Percentiles rank a stretch among this genome's conserved stretches.
phyloP scores from a whole-genome alignment of 2,797 vertebrate species.

The Lates japonicus region DNA sequence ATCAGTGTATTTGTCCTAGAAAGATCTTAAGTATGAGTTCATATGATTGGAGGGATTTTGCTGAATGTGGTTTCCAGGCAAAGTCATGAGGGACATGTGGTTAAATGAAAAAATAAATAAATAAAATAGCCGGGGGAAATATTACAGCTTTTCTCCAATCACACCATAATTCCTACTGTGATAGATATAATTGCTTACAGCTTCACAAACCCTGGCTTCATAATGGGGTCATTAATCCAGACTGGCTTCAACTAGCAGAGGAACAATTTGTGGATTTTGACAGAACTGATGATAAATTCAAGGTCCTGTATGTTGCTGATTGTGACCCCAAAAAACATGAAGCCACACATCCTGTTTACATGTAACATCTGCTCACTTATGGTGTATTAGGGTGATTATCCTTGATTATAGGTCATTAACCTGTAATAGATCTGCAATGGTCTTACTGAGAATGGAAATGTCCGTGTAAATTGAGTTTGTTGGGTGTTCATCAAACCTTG shows the following conservation, averaged over 20 bases:
- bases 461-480: not conserved
- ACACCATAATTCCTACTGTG: slow-evolving; percentile 14
- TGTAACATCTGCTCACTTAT: slow-evolving; percentile 6
- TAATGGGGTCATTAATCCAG: not conserved
- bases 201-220: not conserved
- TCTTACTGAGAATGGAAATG: not conserved
- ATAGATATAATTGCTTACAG: slow-evolving; percentile 11
- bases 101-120: not conserved
- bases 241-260: not conserved
- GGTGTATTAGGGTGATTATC: not conserved
- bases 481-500: too few species aligned
- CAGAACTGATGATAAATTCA: not conserved
- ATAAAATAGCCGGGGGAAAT: not conserved
- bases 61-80: slow-evolving; percentile 13
- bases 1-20: not conserved
- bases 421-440: slow-evolving; percentile 9
- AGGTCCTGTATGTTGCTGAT: not conserved
- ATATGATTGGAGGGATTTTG: not conserved
- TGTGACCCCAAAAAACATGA: not conserved
- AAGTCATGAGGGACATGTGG: not conserved
- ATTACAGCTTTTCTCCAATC: not conserved
- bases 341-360: slow-evolving; percentile 15
- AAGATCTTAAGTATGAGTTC: not conserved
- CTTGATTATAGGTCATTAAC: slow-evolving; percentile 19
- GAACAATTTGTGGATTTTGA: not conserved